Base-by-base conservation (phyloP, 1,140 invertebrate genomes). In the Drosophila kikkawai region DNA sequence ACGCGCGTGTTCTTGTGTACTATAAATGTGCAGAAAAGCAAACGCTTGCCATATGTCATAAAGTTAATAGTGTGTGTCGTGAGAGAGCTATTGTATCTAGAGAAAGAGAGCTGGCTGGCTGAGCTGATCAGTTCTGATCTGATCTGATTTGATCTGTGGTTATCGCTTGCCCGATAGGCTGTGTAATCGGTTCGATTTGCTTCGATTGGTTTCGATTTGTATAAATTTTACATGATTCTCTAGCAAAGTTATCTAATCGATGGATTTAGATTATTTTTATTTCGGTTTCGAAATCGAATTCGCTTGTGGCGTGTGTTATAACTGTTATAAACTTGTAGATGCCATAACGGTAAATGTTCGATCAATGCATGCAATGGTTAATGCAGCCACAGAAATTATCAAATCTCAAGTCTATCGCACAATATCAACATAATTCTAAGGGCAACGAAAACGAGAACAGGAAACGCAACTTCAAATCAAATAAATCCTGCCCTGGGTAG, bases 361-460 rank as follows among this genome's bases (percentile, higher is more conserved):
- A 53, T 70, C 51, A 66, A 87, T 74, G 71, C 83, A 87, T 87
- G 84, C 84, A 84, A 88, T 80, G 79, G 71, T 70, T 56, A 83
- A 83, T 86, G 79, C 71, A 87, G 70, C 75, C 82, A 87, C 68
- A 64, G 50, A 80, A 71, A 68, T 82, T 29, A 80, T 80, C 51
- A 47, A 86, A 65, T 73, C 69, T 58, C 44, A 59, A 73, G 63
- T 45, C 59, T 78, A 64, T 61, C 15, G 71, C 67, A 59, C 57
- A 79, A 82, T 79, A 79, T 79, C 53, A 63, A 79, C 32, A 48
- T 56, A 69, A 45, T 41, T 47, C 53, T 17, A 69, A 44, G 42
- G 34, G 44, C 45, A 58, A 56, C 42, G 44, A 15, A 57, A 50
- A 32, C n/a, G 51, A 66, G 15, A 26, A 67, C 61, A 19, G 19